Evolutionary conservation across 2,797 vertebrate genomes (phyloP), one percentile per base, ranked within the genome.

Genomic region (Chaetodon trifasciatus): DNA sequence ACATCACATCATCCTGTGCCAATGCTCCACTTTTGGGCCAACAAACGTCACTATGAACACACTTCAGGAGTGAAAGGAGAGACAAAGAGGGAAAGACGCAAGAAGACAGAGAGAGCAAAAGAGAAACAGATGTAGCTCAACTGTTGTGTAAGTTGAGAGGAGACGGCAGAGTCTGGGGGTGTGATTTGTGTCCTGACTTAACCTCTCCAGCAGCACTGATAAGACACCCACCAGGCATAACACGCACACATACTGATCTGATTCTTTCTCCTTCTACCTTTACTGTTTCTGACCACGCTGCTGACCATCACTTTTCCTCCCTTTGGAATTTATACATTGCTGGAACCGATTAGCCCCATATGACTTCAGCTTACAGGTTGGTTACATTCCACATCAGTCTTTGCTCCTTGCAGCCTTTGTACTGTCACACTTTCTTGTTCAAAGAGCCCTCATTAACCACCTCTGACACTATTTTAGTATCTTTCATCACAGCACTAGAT

Each of bases 371-470:
- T 86, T 84, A 86, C 83, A 88, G 88, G 86, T 89, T 83, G 70
- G 77, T 88, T 79, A 86, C 87, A 92, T 92, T 92, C 91, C 90
- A 88, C 90, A 90, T 90, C 86, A 80, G 53, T 91, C 89, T 87
- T 60, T 76, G 86, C 85, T 84, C 63, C 61, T 47, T 67, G 40
- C 70, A 60, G 82, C 81, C 90, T 88, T 88, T 91, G 86, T 90
- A 78, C 86, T 83, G 86, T 84, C 82, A 79, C 71, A 74, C 23
- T 57, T 24, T 83, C 60, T 52, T 21, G 60, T 53, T 74, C 39
- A n/a, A 64, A 70, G 71, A 86, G 77, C 46, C 70, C 74, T 79
- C 5, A 17, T 74, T 73, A 83, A 85, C 52, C 62, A 56, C 69
- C 70, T 28, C 76, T 66, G 83, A 90, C 76, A 79, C 81, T 84